These are phyloP conservation scores for Addax nasomaculatus DNA, from an alignment of 2,113 vertebrate genomes.

Conservation along the genomic window DNA sequence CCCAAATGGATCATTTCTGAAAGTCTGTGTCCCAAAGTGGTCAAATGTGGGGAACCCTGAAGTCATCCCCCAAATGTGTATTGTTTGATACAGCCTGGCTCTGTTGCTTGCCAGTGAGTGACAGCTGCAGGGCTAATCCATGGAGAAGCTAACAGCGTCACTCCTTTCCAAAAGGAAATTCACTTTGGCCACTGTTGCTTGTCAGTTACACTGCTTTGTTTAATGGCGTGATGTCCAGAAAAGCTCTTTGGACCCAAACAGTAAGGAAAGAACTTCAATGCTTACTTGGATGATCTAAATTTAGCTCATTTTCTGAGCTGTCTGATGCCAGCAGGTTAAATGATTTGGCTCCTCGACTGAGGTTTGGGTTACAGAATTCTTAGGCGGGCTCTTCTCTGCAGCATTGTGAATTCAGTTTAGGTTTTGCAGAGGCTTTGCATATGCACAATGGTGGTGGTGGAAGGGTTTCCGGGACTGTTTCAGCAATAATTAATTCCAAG, in stretches of 20 bases:
- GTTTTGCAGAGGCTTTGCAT: neutral
- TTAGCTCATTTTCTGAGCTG: slow-evolving; percentile 52
- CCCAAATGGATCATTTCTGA: slow-evolving; percentile 57
- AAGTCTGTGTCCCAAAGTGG: slow-evolving; percentile 52
- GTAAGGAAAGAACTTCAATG: slow-evolving; percentile 23
- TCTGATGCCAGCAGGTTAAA: slow-evolving; percentile 25
- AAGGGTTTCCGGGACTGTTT: neutral
- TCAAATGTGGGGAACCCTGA: slow-evolving; percentile 58
- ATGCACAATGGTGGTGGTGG: no score
- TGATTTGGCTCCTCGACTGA: neutral
- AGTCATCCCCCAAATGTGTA: slow-evolving; percentile 61
- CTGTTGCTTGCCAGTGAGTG: neutral
- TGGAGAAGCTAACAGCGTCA: slow-evolving; percentile 29
- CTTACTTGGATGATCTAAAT: slow-evolving; percentile 54
- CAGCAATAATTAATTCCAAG: neutral
- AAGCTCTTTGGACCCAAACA: slow-evolving; percentile 38
- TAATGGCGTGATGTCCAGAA: neutral
- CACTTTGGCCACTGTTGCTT: slow-evolving; percentile 1
- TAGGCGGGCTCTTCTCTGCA: neutral
- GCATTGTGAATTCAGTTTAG: neutral
- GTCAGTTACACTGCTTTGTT: slow-evolving; percentile 48
- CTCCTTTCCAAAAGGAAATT: slow-evolving; percentile 63
- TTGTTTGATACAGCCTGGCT: slow-evolving; percentile 42
- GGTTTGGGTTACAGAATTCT: neutral
- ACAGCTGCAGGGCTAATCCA: slow-evolving; percentile 67